phyloP scores from a whole-genome alignment of 2,888 invertebrate species.

The Cecidostiba fungosa region DNA sequence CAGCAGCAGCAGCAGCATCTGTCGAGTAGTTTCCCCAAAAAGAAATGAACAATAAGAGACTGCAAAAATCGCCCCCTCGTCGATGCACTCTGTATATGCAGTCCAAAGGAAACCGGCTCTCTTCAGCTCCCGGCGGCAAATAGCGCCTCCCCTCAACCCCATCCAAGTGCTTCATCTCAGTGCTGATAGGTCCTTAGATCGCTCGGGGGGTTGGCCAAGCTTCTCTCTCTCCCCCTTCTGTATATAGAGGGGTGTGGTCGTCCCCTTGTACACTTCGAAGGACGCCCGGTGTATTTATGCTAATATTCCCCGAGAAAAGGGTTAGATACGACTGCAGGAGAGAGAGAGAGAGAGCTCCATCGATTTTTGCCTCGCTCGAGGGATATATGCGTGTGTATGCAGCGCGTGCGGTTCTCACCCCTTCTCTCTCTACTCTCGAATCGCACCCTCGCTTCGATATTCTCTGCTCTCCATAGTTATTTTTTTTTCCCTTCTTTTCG shows the following conservation, averaged over 20 bases:
- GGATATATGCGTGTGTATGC: neutral
- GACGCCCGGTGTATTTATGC: slow-evolving; percentile 60
- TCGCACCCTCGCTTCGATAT: slow-evolving; percentile 40
- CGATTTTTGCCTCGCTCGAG: slow-evolving; percentile 75
- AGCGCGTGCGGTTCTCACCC: slow-evolving; percentile 57
- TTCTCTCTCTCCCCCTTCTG: neutral
- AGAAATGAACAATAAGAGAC: neutral
- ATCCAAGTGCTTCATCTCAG: neutral
- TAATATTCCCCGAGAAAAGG: slow-evolving; percentile 18
- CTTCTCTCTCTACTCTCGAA: slow-evolving; percentile 38
- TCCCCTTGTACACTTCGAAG: slow-evolving; percentile 32
- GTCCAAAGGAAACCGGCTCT: neutral
- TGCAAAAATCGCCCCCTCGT: slow-evolving; percentile 8
- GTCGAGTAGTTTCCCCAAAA: slow-evolving; percentile 2
- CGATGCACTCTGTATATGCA: neutral
- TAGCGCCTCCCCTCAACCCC: slow-evolving; percentile 30
- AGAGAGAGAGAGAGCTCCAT: slow-evolving; percentile 71
- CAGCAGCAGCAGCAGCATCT: slow-evolving; percentile 21
- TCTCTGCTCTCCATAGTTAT: neutral
- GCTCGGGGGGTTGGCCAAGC: slow-evolving; percentile 30
- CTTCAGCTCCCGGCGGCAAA: neutral
- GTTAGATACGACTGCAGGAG: neutral
- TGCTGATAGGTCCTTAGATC: slow-evolving; percentile 55
- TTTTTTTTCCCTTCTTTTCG: neutral
- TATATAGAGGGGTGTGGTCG: slow-evolving; percentile 34